A percentile compares a stretch with the other conserved stretches of the same genome.
Evolutionary conservation across 2,797 vertebrate genomes (phyloP).

Genomic region (Poecilia wingei): DNA sequence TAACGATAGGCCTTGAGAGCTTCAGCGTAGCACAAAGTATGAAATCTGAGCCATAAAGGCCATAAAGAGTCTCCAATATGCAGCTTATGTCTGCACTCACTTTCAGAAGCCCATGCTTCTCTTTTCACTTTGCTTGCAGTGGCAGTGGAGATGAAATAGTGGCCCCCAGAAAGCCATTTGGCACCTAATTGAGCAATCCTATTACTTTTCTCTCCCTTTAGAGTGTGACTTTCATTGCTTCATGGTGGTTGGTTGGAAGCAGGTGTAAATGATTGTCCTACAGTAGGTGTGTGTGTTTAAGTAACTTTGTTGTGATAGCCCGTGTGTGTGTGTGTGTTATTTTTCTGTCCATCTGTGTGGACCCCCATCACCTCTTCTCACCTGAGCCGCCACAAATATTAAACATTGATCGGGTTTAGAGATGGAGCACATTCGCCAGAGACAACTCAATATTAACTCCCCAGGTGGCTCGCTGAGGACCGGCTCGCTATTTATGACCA

Average conservation of each 20-base stretch:
- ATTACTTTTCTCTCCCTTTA: constrained; percentile 84
- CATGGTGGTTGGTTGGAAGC: constrained; percentile 69
- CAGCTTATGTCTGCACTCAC: constrained; percentile 77
- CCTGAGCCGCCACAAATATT: constrained; percentile 62
- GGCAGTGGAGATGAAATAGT: constrained; percentile 84
- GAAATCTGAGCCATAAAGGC: constrained; percentile 74
- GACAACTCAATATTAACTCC: constrained; percentile 51
- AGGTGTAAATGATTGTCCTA: constrained; percentile 72
- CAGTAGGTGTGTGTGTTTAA: constrained; percentile 68
- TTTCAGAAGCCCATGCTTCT: constrained; percentile 74
- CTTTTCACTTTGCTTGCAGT: constrained; percentile 77
- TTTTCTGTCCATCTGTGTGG: constrained; percentile 22
- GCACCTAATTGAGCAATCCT: constrained; percentile 86
- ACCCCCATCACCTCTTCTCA: constrained; percentile 47
- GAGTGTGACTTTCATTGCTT: constrained; percentile 79
- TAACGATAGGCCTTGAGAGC: constrained; percentile 65
- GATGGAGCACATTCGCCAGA: constrained; percentile 43
- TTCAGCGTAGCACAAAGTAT: constrained; percentile 49
- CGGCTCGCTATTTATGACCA: constrained; percentile 47
- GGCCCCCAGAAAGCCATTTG: constrained; percentile 84
- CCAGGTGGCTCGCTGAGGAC: constrained; percentile 26
- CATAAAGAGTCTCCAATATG: constrained; percentile 80
- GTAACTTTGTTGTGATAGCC: constrained; percentile 69
- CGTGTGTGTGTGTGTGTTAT: constrained; percentile 22
- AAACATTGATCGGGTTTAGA: constrained; percentile 60